Evolutionary conservation across 2,797 vertebrate genomes (phyloP).

Genomic region (Sebastes matsubarae): DNA sequence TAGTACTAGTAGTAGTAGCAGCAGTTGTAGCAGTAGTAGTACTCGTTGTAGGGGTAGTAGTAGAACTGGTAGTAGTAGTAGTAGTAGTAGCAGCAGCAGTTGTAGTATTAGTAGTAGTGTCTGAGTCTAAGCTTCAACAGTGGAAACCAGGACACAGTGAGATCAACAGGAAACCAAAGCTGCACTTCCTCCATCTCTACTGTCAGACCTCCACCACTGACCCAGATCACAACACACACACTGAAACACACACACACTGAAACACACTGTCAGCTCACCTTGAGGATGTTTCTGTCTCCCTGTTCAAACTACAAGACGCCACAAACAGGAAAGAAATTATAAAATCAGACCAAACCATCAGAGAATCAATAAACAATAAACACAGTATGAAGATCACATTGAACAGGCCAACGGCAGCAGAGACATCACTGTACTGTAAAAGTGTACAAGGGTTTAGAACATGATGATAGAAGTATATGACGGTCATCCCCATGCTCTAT

Average conservation of each 20-base stretch:
- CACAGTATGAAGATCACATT: too few relatives aligned
- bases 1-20: neutral
- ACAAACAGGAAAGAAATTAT: neutral
- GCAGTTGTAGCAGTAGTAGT: neutral
- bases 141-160: slow-evolving; percentile 7
- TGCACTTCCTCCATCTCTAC: too few relatives aligned
- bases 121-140: neutral
- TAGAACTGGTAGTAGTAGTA: neutral
- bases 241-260: neutral
- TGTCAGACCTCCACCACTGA: too few relatives aligned
- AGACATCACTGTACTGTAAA: too few relatives aligned
- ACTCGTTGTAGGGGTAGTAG: neutral
- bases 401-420: too few relatives aligned
- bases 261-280: slow-evolving; percentile 18
- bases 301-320: slow-evolving; percentile 5
- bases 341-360: too few relatives aligned
- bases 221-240: neutral
- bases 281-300: slow-evolving; percentile 15
- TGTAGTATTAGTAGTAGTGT: neutral
- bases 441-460: too few relatives aligned
- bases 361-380: too few relatives aligned
- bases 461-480: too few relatives aligned
- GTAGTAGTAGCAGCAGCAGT: neutral
- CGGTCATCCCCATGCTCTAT: too few relatives aligned
- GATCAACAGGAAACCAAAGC: slow-evolving; percentile 45